A percentile compares a stretch with the other conserved stretches of the same genome.
These are phyloP conservation scores for Trilocha varians DNA, from an alignment of 2,888 invertebrate genomes.

Conservation along the genomic window DNA sequence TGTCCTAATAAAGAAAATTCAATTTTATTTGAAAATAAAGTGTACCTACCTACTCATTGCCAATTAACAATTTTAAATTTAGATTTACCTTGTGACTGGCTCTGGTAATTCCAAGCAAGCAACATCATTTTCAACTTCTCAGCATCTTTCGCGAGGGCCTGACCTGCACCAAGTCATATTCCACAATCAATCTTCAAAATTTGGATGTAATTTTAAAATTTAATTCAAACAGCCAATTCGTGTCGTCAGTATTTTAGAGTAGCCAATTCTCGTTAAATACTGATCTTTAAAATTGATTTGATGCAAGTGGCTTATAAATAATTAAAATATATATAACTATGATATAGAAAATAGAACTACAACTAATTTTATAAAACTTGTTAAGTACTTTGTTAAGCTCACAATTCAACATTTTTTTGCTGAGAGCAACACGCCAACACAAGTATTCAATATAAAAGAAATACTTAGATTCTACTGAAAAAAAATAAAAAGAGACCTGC, in stretches of 20 bases:
- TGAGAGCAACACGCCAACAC: too few species aligned
- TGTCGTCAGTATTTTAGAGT: conserved; percentile 31
- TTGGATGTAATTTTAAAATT: conserved; percentile 12
- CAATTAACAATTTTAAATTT: conserved; percentile 1
- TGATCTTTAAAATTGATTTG: conserved; percentile 51
- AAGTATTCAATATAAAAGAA: too few species aligned
- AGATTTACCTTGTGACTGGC: conserved; percentile 78
- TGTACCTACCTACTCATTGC: too few species aligned
- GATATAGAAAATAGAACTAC: too few species aligned
- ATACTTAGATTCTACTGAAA: too few species aligned
- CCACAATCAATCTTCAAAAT: conserved; percentile 50
- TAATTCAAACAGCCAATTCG: conserved; percentile 39
- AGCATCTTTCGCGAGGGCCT: conserved; percentile 82
- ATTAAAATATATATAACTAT: too few species aligned
- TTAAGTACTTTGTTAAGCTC: conserved; percentile 10
- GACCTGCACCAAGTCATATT: conserved; percentile 73
- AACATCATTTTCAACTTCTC: conserved; percentile 92
- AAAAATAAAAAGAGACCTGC: too few species aligned
- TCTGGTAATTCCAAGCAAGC: conserved; percentile 91
- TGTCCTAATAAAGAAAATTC: too few species aligned
- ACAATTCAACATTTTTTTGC: too few species aligned
- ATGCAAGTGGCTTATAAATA: conserved; percentile 65
- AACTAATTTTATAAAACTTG: too few species aligned
- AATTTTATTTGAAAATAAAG: too few species aligned
- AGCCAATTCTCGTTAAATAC: conserved; percentile 43